Conservation (phyloP, 2,797 vertebrate genomes). For the Tapirus indicus region DNA sequence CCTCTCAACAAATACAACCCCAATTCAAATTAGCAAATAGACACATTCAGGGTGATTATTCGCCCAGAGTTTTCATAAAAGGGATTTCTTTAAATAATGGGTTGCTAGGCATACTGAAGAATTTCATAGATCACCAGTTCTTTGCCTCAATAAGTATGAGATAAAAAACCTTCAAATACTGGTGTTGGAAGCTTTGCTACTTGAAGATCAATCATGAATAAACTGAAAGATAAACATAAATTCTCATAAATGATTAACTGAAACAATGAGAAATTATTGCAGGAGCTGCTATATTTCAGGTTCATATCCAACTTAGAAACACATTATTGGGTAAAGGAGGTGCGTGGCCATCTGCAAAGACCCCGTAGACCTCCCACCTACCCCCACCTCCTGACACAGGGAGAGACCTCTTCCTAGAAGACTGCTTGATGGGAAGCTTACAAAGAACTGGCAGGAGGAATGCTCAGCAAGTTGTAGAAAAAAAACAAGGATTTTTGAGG, state of each 20-base stretch:
- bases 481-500: not conserved
- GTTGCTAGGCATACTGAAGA: not conserved
- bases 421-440: not conserved
- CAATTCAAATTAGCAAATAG: not conserved
- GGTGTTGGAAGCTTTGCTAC: not conserved
- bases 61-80: not conserved
- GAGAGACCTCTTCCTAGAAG: not conserved
- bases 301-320: not conserved
- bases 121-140: not conserved
- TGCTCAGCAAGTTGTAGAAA: not conserved
- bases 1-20: not conserved
- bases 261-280: not conserved
- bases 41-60: not conserved
- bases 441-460: not conserved
- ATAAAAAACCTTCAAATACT: not conserved
- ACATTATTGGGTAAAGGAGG: not conserved
- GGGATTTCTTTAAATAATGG: not conserved
- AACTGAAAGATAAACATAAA: not conserved
- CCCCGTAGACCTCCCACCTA: not conserved
- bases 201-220: not conserved
- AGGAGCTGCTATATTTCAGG: not conserved
- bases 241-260: not conserved
- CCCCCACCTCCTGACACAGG: too few species aligned
- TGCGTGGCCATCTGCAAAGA: fast-evolving
- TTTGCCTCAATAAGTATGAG: not conserved